Conservation (phyloP, 1,140 invertebrate species). For the Lasaia peninsularis region DNA sequence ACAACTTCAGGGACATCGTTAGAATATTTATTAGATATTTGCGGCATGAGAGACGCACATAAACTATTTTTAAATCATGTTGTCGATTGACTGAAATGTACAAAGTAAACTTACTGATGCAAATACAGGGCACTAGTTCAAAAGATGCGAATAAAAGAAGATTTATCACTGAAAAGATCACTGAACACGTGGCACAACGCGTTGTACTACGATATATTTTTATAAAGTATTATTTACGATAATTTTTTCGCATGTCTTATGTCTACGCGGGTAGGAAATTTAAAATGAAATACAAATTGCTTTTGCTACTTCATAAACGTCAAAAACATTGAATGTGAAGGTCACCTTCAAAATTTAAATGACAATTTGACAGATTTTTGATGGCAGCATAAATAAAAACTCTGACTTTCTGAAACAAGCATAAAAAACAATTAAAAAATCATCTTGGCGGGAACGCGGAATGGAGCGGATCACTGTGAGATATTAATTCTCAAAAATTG, state of each 20-base stretch:
- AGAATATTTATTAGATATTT: not conserved
- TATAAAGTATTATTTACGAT: slow-evolving; percentile 40
- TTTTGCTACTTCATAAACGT: slow-evolving; percentile 49
- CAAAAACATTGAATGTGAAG: slow-evolving; percentile 53
- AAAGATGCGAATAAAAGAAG: slow-evolving; percentile 25
- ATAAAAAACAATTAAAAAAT: not conserved
- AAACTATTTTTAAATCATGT: slow-evolving; percentile 53
- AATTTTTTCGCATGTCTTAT: slow-evolving; percentile 44
- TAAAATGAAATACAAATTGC: slow-evolving; percentile 56
- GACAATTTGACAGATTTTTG: slow-evolving; percentile 9
- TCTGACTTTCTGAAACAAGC: not conserved
- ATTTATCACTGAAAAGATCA: slow-evolving; percentile 55
- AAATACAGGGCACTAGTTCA: slow-evolving; percentile 30
- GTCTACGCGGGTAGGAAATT: slow-evolving; percentile 66
- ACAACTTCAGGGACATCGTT: not conserved
- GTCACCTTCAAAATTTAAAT: slow-evolving; percentile 65
- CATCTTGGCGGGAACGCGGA: too few species aligned
- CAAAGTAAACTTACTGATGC: slow-evolving; percentile 47
- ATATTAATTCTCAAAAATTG: too few species aligned
- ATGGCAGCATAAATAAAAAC: slow-evolving; percentile 19
- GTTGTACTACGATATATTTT: slow-evolving; percentile 32
- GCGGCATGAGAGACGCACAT: slow-evolving; percentile 17
- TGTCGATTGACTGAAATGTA: slow-evolving; percentile 32
- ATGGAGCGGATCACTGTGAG: too few species aligned
- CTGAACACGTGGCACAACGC: slow-evolving; percentile 41